Percentiles rank a stretch among this genome's conserved stretches.
phyloP scores from a whole-genome alignment of 2,888 invertebrate species.

The Trachelus stipa region DNA sequence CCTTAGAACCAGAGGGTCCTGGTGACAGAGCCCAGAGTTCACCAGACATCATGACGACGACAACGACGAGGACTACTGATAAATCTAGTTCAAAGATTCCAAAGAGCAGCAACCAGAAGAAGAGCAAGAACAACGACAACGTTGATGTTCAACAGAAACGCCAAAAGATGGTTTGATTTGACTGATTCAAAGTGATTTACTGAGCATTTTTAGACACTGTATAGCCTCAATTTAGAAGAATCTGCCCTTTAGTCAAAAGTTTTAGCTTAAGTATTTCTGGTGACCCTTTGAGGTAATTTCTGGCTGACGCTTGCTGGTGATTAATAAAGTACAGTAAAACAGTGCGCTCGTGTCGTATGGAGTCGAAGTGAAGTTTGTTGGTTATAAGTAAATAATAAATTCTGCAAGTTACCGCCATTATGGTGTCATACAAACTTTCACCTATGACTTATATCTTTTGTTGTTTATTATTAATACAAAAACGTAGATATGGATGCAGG shows the following conservation, averaged over 20 bases:
- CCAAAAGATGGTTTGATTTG: slow-evolving; percentile 59
- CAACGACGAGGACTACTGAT: neutral
- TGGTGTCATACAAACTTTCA: neutral
- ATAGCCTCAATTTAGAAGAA: neutral
- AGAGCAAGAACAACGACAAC: slow-evolving; percentile 44
- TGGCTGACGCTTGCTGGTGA: neutral
- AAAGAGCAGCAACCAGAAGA: neutral
- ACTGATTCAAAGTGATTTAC: neutral
- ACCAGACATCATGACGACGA: neutral
- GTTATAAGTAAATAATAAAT: slow-evolving; percentile 14
- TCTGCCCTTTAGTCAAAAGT: neutral
- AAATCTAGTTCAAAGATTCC: neutral
- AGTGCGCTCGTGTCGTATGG: neutral
- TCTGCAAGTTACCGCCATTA: slow-evolving; percentile 14
- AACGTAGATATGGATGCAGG: neutral
- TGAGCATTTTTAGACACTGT: neutral
- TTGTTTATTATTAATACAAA: neutral
- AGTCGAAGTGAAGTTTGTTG: neutral
- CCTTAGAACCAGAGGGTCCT: slow-evolving; percentile 27
- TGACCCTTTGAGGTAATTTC: neutral
- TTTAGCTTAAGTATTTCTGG: neutral
- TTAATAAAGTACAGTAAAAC: neutral
- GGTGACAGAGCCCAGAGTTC: slow-evolving; percentile 41
- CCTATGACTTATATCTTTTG: neutral
- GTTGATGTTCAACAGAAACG: slow-evolving; percentile 55